These are phyloP conservation scores for Cotesia vestalis DNA, from an alignment of 1,140 invertebrate species.

Conservation along the genomic window DNA sequence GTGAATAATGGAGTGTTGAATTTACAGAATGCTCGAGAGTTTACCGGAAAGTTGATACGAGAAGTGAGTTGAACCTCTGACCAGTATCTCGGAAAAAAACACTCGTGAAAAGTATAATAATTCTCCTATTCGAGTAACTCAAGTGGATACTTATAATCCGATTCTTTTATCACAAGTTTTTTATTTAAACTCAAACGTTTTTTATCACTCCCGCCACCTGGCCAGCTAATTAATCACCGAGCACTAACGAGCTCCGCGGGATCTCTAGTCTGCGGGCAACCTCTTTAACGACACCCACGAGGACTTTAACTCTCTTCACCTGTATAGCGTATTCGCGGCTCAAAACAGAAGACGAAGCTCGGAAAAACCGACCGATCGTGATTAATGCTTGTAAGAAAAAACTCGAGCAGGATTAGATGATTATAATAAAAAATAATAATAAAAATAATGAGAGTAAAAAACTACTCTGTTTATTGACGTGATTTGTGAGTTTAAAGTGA, in stretches of 20 bases:
- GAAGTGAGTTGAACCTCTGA: not conserved
- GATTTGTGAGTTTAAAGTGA: too few species aligned
- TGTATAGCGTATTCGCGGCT: not conserved
- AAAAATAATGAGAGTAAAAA: too few species aligned
- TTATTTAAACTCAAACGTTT: not conserved
- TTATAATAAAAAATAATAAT: too few species aligned
- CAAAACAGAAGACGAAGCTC: too few species aligned
- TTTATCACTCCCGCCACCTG: not conserved
- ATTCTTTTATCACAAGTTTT: too few species aligned
- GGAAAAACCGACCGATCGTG: too few species aligned
- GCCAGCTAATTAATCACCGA: constrained; percentile 42
- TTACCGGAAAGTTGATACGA: too few species aligned
- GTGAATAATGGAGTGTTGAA: constrained; percentile 10
- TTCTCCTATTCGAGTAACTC: too few species aligned
- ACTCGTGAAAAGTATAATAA: too few species aligned
- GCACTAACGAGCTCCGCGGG: constrained; percentile 36
- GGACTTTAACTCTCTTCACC: constrained; percentile 21
- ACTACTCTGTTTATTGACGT: too few species aligned
- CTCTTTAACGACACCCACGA: constrained; percentile 40
- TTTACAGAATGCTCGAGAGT: too few species aligned
- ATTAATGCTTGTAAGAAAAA: not conserved
- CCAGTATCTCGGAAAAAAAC: not conserved
- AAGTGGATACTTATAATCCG: too few species aligned
- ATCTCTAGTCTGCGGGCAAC: constrained; percentile 27
- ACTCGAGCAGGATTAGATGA: not conserved